A percentile compares a stretch with the other conserved stretches of the same genome.
phyloP scores from a whole-genome alignment of 1,140 invertebrate species.

The Ips nitidus region DNA sequence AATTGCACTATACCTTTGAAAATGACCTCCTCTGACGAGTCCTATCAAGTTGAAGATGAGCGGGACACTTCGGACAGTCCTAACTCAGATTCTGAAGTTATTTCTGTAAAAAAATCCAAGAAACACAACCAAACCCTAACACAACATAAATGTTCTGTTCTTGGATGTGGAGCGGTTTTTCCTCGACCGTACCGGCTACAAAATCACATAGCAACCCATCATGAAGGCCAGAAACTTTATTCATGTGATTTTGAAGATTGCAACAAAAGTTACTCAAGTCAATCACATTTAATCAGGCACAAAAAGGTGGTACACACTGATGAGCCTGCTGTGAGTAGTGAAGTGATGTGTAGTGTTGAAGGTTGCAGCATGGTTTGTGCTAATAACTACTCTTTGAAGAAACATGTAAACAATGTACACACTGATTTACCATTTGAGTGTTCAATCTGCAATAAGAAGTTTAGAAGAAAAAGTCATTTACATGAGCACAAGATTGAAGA shows the following conservation, averaged over 20 bases:
- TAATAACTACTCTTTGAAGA: slow-evolving; percentile 28
- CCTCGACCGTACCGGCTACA: slow-evolving; percentile 17
- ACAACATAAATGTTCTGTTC: slow-evolving; percentile 21
- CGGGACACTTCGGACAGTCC: too few species aligned
- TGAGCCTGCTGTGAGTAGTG: neutral
- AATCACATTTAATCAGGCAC: slow-evolving; percentile 28
- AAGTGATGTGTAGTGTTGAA: slow-evolving; percentile 14
- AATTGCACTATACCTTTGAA: too few species aligned
- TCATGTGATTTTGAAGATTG: slow-evolving; percentile 20
- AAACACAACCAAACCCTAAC: too few species aligned
- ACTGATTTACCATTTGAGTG: slow-evolving; percentile 14
- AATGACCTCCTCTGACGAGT: too few species aligned
- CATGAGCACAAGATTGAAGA: slow-evolving; percentile 11
- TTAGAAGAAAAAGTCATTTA: slow-evolving; percentile 19
- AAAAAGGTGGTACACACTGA: neutral
- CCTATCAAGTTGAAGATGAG: too few species aligned
- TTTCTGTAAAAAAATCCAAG: too few species aligned
- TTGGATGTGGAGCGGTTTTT: slow-evolving; percentile 19
- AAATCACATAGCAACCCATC: slow-evolving; percentile 14
- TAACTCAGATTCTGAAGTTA: too few species aligned
- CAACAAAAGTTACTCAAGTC: slow-evolving; percentile 27
- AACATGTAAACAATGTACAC: slow-evolving; percentile 15
- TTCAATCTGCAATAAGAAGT: slow-evolving; percentile 10
- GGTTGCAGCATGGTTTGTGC: slow-evolving; percentile 11
- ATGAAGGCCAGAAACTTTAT: neutral